Base-by-base conservation (phyloP, 2,113 vertebrate species). In the Cichladusa arquata region DNA sequence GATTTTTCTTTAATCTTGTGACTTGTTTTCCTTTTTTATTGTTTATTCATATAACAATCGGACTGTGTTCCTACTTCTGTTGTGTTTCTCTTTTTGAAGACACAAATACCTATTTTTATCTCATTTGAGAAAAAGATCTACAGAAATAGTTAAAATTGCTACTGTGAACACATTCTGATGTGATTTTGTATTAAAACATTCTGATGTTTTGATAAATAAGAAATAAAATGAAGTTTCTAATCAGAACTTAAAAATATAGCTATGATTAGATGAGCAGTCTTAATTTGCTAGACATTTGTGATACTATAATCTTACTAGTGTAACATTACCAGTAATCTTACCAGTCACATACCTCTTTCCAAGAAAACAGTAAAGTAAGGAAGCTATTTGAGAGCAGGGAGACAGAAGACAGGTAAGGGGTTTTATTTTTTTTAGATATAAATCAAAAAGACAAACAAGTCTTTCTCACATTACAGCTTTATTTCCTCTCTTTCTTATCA, bases 341-440 rank as follows among this genome's bases (percentile, higher is more conserved):
- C 38, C 81, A 84, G 69, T 74, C 80, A 96, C 82, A 86, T 93
- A 94, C 88, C 91, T 95, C 80, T 73, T 86, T 95, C 95, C 83
- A 93, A 96, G 95, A 84, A 94, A 94, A 95, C 60, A 78, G 90
- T 92, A 94, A 94, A 89, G 89, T 89, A 95, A 88, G 95, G 66
- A 48, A 95, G 90, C 86, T 95, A 96, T 90, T 78, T 92, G 88
- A 92, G 42, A 96, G 80, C 77, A 92, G 62, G 62, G 31, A 94
- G 74, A 96, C 88, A 96, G 89, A 92, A 92, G 81, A 95, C 18
- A 92, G 33, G 38, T 65, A 70, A 91, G 72, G 19, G 4, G 50
- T 94, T 87, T 88, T 90, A 1, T 47, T 29, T 86, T 86, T 82
- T 83, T 92, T 48, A 84, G 16, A 81, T 65, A 89, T 36, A 81